Percentiles rank a stretch among this genome's conserved stretches.
Evolutionary conservation across 30 jellyfish, hydroid and myxozoan genomes (phyloP).

Genomic region (Cassiopea andromeda): DNA sequence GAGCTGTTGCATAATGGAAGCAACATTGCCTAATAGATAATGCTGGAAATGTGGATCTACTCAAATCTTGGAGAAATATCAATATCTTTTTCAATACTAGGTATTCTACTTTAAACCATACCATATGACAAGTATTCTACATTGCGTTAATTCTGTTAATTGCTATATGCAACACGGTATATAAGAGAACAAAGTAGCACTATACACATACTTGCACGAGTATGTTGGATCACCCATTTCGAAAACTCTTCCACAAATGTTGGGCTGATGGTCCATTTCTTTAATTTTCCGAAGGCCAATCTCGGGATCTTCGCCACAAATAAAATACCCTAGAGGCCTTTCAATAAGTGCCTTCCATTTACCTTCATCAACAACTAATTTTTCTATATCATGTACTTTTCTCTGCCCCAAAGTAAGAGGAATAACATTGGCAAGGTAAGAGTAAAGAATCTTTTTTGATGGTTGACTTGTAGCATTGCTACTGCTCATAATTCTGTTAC

Average conservation of each 20-base stretch:
- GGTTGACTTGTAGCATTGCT: conserved; percentile 1
- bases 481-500: conserved; percentile 1
- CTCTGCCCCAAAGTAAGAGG: conserved; percentile 34
- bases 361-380: conserved; percentile 47
- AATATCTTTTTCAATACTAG: too few relatives aligned
- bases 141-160: too few relatives aligned
- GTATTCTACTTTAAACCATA: too few relatives aligned
- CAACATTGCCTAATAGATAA: too few relatives aligned
- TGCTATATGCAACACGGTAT: too few relatives aligned
- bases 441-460: background rate
- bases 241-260: conserved; percentile 86
- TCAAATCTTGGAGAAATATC: too few relatives aligned
- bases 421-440: conserved; percentile 45
- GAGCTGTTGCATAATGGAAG: too few relatives aligned
- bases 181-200: too few relatives aligned
- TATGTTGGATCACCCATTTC: conserved; percentile 95
- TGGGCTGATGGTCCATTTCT: conserved; percentile 66
- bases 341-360: conserved; percentile 52
- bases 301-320: conserved; percentile 77
- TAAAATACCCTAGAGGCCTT: conserved; percentile 64
- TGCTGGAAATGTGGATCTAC: too few relatives aligned
- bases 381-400: conserved; percentile 51
- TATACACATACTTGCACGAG: conserved; percentile 87
- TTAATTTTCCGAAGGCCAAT: conserved; percentile 58
- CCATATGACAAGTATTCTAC: too few relatives aligned